A percentile compares a stretch with the other conserved stretches of the same genome.
phyloP scores from a whole-genome alignment of 2,113 vertebrate species.

The Sakesphorus luctuosus region DNA sequence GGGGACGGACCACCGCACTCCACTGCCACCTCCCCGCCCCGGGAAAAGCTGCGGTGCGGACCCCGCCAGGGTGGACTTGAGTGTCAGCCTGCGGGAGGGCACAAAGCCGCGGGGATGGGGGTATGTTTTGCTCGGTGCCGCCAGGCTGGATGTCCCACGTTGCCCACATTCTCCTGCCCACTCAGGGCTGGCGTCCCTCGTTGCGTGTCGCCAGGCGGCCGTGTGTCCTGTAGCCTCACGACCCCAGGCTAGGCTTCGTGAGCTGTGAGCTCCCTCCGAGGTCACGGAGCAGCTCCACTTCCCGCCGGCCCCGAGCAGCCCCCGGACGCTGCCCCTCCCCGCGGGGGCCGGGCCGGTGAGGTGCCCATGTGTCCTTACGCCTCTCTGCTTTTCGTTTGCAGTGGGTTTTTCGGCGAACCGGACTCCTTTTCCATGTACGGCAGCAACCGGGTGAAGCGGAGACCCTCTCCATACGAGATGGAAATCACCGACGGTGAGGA shows the following conservation, averaged over 20 bases:
- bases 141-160: background rate
- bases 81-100: background rate
- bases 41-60: background rate
- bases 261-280: background rate
- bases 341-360: background rate
- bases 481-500: constrained; percentile 91
- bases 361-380: background rate
- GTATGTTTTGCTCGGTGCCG: background rate
- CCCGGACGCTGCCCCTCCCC: background rate
- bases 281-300: background rate
- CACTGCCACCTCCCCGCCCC: background rate
- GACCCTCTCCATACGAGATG: constrained; percentile 93
- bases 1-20: background rate
- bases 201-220: background rate
- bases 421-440: constrained; percentile 93
- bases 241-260: background rate
- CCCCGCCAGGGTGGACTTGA: accelerated
- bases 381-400: constrained; percentile 39
- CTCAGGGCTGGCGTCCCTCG: background rate
- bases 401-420: constrained; percentile 87
- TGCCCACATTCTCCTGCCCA: background rate
- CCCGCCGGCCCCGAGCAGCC: background rate
- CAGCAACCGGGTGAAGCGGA: constrained; percentile 85
- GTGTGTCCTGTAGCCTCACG: background rate
- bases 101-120: background rate